These are phyloP conservation scores for Mythimna lalbum DNA, from an alignment of 2,888 invertebrate species.

Conservation along the genomic window DNA sequence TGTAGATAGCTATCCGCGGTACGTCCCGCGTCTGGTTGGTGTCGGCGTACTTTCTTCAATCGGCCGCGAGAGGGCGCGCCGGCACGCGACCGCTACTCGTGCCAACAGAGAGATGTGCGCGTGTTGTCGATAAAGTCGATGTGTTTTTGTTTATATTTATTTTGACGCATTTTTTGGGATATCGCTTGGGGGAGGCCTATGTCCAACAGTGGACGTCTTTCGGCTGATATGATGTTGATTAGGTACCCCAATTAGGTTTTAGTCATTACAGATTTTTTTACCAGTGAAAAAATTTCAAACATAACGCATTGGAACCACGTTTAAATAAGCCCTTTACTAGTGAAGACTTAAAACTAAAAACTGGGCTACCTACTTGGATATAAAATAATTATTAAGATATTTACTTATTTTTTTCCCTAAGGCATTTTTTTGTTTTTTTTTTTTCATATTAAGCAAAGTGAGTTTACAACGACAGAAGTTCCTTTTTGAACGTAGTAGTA, in stretches of 20 bases:
- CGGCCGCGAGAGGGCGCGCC: slow-evolving; percentile 78
- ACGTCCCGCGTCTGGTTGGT: slow-evolving; percentile 61
- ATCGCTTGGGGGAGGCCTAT: no score
- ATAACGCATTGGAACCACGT: no score
- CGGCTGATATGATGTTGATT: no score
- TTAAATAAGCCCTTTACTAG: background rate
- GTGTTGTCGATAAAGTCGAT: slow-evolving; percentile 45
- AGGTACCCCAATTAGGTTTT: no score
- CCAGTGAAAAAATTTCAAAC: background rate
- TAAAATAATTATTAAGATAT: background rate
- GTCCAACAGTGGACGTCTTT: no score
- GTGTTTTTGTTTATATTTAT: background rate
- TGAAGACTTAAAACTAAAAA: background rate
- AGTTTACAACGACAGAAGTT: background rate
- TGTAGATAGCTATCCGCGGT: slow-evolving; percentile 70
- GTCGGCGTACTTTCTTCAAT: slow-evolving; percentile 78
- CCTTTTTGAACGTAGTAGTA: background rate
- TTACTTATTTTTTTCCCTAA: no score
- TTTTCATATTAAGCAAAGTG: background rate
- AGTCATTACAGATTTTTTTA: no score
- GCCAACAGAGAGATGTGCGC: slow-evolving; percentile 67
- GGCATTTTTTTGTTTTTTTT: background rate
- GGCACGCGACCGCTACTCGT: slow-evolving; percentile 88
- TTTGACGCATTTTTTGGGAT: background rate
- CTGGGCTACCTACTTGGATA: no score